phyloP scores from a whole-genome alignment of 2,113 vertebrate species.

The Hyperopisus bebe region DNA sequence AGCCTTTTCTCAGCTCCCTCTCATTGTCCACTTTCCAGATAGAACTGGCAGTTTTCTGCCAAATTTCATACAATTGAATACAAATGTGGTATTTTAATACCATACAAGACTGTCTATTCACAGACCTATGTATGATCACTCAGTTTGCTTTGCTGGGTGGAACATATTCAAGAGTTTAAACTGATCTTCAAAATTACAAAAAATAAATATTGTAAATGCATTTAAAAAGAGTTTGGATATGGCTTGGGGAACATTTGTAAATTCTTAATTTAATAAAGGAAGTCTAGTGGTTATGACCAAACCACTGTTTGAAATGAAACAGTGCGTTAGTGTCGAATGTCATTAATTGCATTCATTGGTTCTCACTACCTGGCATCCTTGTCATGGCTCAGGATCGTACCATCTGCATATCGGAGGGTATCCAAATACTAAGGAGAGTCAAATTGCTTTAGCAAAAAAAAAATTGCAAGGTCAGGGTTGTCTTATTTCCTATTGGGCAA shows the following conservation, averaged over 20 bases:
- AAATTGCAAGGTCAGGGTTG: not conserved
- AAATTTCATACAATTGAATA: not conserved
- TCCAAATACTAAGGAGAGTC: not conserved
- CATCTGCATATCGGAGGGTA: not conserved
- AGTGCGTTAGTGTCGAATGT: not conserved
- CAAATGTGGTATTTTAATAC: not conserved
- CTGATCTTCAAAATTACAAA: not conserved
- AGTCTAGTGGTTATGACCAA: not conserved
- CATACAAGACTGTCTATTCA: not conserved
- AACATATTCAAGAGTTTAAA: not conserved
- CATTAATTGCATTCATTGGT: not conserved
- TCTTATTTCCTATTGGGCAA: not conserved
- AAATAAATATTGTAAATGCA: not conserved
- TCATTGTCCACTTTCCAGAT: not conserved
- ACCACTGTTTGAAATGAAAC: not conserved
- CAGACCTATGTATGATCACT: not conserved
- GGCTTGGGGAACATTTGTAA: not conserved
- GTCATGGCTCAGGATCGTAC: not conserved
- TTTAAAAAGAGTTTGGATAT: not conserved
- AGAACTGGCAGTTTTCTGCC: not conserved
- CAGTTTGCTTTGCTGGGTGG: not conserved
- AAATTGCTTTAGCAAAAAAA: not conserved
- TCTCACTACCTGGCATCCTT: not conserved
- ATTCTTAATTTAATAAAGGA: not conserved
- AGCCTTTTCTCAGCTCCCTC: not conserved